Percentiles rank a stretch among this genome's conserved stretches.
phyloP scores from a whole-genome alignment of 2,797 vertebrate genomes.

The Ispidina lecontei region DNA sequence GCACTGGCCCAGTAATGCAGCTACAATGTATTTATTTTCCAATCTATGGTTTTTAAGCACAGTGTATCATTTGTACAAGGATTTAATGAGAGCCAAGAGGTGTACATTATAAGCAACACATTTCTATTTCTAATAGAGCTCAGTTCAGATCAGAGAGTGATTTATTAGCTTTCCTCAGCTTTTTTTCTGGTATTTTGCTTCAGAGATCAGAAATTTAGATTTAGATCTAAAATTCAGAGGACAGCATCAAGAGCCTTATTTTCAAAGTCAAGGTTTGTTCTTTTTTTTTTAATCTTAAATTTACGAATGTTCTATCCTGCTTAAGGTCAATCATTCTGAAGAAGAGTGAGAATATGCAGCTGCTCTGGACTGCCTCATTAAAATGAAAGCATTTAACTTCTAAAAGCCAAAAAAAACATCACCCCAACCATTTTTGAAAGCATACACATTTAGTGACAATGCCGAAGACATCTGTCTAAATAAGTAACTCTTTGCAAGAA shows the following conservation, averaged over 20 bases:
- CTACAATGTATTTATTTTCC: conserved; percentile 62
- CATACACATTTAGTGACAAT: background rate
- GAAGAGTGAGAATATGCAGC: background rate
- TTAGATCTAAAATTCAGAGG: conserved; percentile 34
- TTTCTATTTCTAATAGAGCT: conserved; percentile 53
- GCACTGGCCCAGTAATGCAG: conserved; percentile 45
- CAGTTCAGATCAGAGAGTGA: conserved; percentile 9
- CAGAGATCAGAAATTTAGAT: conserved; percentile 42
- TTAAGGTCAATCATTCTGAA: conserved; percentile 14
- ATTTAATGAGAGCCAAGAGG: conserved; percentile 67
- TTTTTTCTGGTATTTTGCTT: conserved; percentile 25
- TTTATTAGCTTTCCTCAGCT: conserved; percentile 51
- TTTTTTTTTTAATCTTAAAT: conserved; percentile 18
- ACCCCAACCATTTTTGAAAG: background rate
- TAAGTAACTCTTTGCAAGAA: background rate
- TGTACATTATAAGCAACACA: conserved; percentile 25
- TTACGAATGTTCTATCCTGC: background rate
- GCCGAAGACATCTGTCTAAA: background rate
- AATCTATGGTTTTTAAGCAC: conserved; percentile 56
- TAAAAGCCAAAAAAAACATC: background rate
- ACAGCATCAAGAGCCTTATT: conserved; percentile 23
- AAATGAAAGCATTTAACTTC: conserved; percentile 40
- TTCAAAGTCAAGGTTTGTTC: conserved; percentile 3
- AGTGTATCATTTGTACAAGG: conserved; percentile 56
- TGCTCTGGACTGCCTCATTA: background rate